phyloP scores from a whole-genome alignment of 2,113 vertebrate species.

The Cyanistes caeruleus region DNA sequence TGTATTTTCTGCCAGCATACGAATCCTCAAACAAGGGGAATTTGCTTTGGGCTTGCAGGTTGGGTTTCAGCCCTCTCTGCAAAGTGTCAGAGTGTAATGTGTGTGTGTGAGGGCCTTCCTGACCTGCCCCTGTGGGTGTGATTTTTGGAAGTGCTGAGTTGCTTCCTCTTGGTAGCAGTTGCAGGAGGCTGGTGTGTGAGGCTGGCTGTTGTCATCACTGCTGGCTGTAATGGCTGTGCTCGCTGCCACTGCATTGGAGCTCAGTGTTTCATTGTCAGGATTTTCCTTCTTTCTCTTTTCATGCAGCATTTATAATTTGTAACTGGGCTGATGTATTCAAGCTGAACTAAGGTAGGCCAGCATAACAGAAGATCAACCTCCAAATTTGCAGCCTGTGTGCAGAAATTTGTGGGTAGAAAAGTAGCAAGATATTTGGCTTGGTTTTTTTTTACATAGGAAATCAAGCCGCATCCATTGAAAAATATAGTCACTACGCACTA shows the following conservation, averaged over 20 bases:
- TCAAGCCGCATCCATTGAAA: neutral
- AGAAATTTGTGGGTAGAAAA: neutral
- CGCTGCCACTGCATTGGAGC: neutral
- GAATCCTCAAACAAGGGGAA: neutral
- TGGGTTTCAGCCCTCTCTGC: neutral
- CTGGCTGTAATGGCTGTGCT: too few species aligned
- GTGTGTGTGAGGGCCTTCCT: neutral
- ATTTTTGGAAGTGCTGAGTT: neutral
- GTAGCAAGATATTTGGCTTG: neutral
- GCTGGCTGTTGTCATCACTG: neutral
- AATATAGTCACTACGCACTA: neutral
- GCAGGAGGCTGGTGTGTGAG: neutral
- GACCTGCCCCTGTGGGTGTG: neutral
- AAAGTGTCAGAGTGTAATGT: too few species aligned
- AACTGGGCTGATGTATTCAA: neutral
- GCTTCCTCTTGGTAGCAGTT: neutral
- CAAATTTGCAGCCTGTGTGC: neutral
- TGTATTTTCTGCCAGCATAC: neutral
- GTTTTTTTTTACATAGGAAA: neutral
- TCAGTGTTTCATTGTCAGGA: accelerated
- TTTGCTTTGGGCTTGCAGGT: neutral
- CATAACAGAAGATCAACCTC: neutral
- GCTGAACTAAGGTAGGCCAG: neutral
- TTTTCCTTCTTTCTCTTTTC: neutral
- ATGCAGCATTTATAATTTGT: neutral